Evolutionary conservation across 1,140 invertebrate genomes (phyloP).

Genomic region (Melitaea cinxia): DNA sequence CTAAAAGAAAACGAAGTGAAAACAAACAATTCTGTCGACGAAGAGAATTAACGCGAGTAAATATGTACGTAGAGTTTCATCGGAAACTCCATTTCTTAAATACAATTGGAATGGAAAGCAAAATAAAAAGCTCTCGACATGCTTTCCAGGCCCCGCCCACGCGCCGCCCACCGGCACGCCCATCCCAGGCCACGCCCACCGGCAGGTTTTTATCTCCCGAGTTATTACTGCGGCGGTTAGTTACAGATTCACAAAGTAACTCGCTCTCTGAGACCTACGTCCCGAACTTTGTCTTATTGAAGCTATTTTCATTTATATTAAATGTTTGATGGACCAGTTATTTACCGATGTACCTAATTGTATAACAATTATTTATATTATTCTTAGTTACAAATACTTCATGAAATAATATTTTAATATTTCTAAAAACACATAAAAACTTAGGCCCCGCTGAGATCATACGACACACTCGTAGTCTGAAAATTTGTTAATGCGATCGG

Average conservation of each 20-base stretch:
- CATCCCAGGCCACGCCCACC: constrained; percentile 34
- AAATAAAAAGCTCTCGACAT: constrained; percentile 42
- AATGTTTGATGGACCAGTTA: neutral
- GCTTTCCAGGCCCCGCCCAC: constrained; percentile 33
- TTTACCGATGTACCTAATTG: neutral
- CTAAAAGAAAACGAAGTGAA: constrained; percentile 13
- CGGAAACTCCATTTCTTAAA: constrained; percentile 28
- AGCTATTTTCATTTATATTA: constrained; percentile 9
- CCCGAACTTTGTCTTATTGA: constrained; percentile 1
- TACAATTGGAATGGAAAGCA: constrained; percentile 33
- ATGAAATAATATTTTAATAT: too few species aligned
- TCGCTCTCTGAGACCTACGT: constrained; percentile 5
- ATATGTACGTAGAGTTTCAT: constrained; percentile 29
- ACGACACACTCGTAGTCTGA: too few species aligned
- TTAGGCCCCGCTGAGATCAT: too few species aligned
- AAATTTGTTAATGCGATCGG: too few species aligned
- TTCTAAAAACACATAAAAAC: too few species aligned
- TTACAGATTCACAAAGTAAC: constrained; percentile 26
- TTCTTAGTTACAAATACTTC: too few species aligned
- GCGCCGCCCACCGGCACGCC: constrained; percentile 43
- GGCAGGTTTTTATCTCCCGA: constrained; percentile 36
- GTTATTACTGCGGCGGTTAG: constrained; percentile 8
- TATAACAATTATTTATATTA: too few species aligned
- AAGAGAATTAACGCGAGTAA: constrained; percentile 16
- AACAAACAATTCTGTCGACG: constrained; percentile 7